Evolutionary conservation across 1,140 invertebrate genomes (phyloP).

Genomic region (Bombus vancouverensis): DNA sequence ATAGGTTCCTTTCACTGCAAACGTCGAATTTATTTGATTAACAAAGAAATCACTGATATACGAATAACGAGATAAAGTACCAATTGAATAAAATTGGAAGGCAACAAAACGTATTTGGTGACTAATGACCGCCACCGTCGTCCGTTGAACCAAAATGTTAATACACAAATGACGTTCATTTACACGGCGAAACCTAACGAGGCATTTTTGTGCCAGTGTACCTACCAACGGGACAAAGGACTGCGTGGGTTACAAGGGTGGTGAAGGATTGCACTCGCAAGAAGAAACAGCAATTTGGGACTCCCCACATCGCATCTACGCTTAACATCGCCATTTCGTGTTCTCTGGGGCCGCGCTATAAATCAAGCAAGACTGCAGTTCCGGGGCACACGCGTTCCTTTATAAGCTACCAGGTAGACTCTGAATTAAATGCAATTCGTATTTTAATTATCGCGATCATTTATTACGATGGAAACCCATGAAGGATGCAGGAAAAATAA

Average conservation of each 20-base stretch:
- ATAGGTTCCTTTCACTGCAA: neutral
- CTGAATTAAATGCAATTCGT: constrained; percentile 46
- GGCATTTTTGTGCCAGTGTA: constrained; percentile 28
- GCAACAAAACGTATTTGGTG: neutral
- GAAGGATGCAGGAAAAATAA: neutral
- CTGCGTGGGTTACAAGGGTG: constrained; percentile 59
- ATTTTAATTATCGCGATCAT: constrained; percentile 42
- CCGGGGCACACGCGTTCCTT: constrained; percentile 45
- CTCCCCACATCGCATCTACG: constrained; percentile 62
- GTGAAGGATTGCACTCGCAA: constrained; percentile 55
- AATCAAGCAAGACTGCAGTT: constrained; percentile 55
- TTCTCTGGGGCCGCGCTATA: constrained; percentile 49
- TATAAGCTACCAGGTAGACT: constrained; percentile 2
- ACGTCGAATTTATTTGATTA: neutral
- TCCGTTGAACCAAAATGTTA: neutral
- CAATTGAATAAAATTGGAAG: no score
- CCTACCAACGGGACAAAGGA: constrained; percentile 39
- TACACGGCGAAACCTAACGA: constrained; percentile 19
- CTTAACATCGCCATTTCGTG: constrained; percentile 65
- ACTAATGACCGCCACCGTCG: neutral
- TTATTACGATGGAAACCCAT: neutral
- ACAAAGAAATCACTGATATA: neutral
- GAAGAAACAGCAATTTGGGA: constrained; percentile 68
- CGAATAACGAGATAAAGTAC: neutral
- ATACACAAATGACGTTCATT: constrained; percentile 8